phyloP scores from a whole-genome alignment of 2,888 invertebrate species.

The Ormyrus nitidulus region DNA sequence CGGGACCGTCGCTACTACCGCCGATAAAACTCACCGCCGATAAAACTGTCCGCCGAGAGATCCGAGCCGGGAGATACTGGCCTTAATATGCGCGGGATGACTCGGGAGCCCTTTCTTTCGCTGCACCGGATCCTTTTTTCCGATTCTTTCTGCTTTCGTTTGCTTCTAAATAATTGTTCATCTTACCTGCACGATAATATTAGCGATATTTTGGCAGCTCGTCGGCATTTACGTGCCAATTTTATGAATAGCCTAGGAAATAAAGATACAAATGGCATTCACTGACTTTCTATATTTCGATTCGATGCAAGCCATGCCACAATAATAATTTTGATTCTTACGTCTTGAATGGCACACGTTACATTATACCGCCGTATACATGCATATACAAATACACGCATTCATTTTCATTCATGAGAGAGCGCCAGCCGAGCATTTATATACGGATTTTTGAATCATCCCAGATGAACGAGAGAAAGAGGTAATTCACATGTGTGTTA shows the following conservation, averaged over 20 bases:
- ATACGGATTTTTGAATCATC: constrained; percentile 37
- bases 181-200: too few relatives aligned
- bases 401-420: constrained; percentile 43
- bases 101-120: too few relatives aligned
- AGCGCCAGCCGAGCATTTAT: not conserved
- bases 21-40: too few relatives aligned
- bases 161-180: too few relatives aligned
- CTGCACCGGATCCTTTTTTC: not conserved
- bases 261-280: constrained; percentile 11
- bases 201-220: too few relatives aligned
- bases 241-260: too few relatives aligned
- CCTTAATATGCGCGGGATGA: too few relatives aligned
- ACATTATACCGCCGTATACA: not conserved
- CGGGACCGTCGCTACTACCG: constrained; percentile 27
- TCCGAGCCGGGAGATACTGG: too few relatives aligned
- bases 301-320: not conserved
- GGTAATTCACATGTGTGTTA: constrained; percentile 28
- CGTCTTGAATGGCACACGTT: constrained; percentile 2
- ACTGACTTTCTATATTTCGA: not conserved
- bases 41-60: too few relatives aligned
- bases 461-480: too few relatives aligned
- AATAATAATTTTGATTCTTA: not conserved
- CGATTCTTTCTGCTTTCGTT: not conserved
- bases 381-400: not conserved
- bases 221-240: too few relatives aligned